Percentiles rank a stretch among this genome's conserved stretches.
Conservation (phyloP, 2,888 invertebrate species). For the Lamellibrachia columna region DNA sequence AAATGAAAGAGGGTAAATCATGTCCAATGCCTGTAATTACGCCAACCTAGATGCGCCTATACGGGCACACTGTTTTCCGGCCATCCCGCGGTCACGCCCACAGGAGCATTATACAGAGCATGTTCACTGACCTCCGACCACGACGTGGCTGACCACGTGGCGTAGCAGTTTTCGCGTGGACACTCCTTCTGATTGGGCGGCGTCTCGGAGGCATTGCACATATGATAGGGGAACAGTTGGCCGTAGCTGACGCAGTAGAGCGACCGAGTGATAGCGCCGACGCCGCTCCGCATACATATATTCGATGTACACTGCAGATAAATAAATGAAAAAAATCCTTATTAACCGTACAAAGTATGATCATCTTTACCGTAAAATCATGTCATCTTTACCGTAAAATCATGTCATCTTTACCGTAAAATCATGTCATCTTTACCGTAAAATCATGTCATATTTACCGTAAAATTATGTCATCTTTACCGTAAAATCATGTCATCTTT, state of each 20-base stretch:
- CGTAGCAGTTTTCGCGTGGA: conserved; percentile 49
- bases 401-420: too few species aligned
- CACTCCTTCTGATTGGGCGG: conserved; percentile 51
- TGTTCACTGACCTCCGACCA: conserved; percentile 57
- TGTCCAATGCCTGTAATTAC: too few species aligned
- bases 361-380: too few species aligned
- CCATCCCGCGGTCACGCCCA: neutral
- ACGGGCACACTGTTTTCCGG: neutral
- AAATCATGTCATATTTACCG: neutral
- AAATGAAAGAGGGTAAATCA: too few species aligned
- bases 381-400: too few species aligned
- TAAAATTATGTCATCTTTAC: neutral
- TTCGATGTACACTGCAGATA: conserved; percentile 33
- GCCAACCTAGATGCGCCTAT: too few species aligned
- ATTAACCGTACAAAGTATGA: neutral
- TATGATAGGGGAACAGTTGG: neutral
- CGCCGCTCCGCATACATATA: conserved; percentile 27
- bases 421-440: neutral
- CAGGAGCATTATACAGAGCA: neutral
- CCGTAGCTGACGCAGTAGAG: conserved; percentile 34
- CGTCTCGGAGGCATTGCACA: conserved; percentile 22
- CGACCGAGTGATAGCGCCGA: conserved; percentile 31
- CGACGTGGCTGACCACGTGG: conserved; percentile 54
- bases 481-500: neutral
- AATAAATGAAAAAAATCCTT: neutral